These are phyloP conservation scores for Morone chrysops DNA, from an alignment of 2,113 vertebrate species.

Conservation along the genomic window DNA sequence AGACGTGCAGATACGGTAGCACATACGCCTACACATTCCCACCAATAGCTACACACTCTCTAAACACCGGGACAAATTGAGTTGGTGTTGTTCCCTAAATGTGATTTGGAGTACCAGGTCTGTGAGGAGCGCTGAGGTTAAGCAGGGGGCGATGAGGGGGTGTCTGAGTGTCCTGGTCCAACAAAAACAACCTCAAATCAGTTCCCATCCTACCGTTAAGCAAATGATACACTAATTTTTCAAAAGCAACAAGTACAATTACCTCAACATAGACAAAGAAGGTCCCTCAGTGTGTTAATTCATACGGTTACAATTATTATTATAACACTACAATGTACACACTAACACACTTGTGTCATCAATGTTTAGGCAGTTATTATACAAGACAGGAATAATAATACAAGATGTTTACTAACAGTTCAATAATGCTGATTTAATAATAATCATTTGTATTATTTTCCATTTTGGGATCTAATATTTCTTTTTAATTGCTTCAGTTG, in stretches of 20 bases:
- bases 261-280: background rate
- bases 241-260: background rate
- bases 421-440: too few species aligned
- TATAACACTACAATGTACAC: too few species aligned
- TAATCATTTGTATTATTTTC: too few species aligned
- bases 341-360: too few species aligned
- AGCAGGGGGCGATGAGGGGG: background rate
- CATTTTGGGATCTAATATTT: too few species aligned
- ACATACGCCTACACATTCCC: background rate
- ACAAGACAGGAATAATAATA: too few species aligned
- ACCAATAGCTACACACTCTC: background rate
- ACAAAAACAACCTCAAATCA: background rate
- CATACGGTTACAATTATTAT: too few species aligned
- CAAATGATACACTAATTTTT: background rate
- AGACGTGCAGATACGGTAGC: background rate
- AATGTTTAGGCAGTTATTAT: too few species aligned
- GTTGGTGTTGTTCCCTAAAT: slow-evolving; percentile 10
- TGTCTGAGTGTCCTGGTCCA: background rate
- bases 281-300: too few species aligned
- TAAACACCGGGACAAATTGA: background rate
- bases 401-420: too few species aligned
- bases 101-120: slow-evolving; percentile 20
- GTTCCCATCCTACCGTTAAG: background rate
- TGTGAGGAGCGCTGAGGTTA: slow-evolving; percentile 13
- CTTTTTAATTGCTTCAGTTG: too few species aligned